These are phyloP conservation scores for Matsumurasca onukii DNA, from an alignment of 1,140 invertebrate species.

Conservation along the genomic window DNA sequence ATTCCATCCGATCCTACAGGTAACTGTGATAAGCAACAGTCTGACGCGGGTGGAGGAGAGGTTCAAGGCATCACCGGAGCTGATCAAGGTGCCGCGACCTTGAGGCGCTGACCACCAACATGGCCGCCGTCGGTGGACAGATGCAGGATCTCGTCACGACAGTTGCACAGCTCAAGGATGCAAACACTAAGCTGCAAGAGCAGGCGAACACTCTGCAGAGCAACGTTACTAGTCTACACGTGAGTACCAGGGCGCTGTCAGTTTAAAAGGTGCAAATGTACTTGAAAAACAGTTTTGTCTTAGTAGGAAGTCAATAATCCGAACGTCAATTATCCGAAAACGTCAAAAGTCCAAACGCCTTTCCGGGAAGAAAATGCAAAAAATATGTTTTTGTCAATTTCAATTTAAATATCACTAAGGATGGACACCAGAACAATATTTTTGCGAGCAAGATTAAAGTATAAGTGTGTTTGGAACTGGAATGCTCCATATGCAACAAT, in stretches of 20 bases:
- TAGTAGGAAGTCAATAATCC: not conserved
- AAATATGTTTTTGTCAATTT: no score
- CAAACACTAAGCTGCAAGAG: constrained; percentile 27
- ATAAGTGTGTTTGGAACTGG: no score
- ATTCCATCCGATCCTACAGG: no score
- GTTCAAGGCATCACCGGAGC: constrained; percentile 56
- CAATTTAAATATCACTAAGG: no score
- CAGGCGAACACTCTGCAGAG: constrained; percentile 19
- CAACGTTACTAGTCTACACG: constrained; percentile 28
- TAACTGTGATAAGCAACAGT: constrained; percentile 51
- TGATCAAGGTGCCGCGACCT: constrained; percentile 58
- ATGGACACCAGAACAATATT: no score
- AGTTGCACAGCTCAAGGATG: constrained; percentile 30
- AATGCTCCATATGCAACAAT: no score
- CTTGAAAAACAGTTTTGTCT: not conserved
- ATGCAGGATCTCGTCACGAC: constrained; percentile 50
- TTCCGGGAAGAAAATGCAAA: not conserved
- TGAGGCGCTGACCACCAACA: constrained; percentile 54
- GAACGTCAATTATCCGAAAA: not conserved
- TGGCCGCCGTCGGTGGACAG: constrained; percentile 59
- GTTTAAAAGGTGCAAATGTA: no score
- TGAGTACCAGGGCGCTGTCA: not conserved
- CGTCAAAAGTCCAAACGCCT: not conserved
- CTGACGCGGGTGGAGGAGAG: constrained; percentile 56
- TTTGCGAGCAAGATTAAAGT: no score